Conservation (phyloP, 2,888 invertebrate genomes). For the Caenorhabditis sp. region DNA sequence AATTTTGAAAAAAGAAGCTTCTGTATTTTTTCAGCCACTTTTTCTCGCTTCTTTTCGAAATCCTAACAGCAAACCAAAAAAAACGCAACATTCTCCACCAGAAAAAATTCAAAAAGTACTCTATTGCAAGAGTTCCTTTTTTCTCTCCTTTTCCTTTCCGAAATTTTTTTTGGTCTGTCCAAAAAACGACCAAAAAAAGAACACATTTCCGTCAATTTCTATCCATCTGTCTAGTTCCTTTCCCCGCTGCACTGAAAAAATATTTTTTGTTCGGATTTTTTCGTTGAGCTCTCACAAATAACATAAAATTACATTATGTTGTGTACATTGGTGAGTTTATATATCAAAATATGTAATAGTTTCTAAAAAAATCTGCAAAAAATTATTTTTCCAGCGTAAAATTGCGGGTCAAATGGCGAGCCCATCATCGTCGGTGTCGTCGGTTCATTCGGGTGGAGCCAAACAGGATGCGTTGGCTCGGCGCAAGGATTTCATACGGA, state of each 20-base stretch:
- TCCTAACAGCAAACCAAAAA: no score
- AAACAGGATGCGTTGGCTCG: slow-evolving; percentile 88
- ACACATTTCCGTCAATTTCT: slow-evolving; percentile 1
- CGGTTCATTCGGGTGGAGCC: slow-evolving; percentile 48
- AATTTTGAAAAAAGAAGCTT: no score
- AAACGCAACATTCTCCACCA: no score
- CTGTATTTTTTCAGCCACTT: no score
- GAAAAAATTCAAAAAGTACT: no score
- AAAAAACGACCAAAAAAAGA: slow-evolving; percentile 2
- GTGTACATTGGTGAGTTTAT: not conserved
- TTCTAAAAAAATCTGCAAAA: not conserved
- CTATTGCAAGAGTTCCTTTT: not conserved
- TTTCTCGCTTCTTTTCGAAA: no score
- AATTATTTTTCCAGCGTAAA: slow-evolving; percentile 37
- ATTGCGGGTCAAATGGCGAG: slow-evolving; percentile 63
- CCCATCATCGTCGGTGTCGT: slow-evolving; percentile 64
- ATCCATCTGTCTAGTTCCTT: not conserved
- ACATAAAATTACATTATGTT: not conserved
- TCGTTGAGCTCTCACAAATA: not conserved
- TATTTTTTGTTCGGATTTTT: not conserved
- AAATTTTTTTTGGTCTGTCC: not conserved
- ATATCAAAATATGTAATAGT: no score
- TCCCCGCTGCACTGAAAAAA: not conserved
- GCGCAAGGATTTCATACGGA: slow-evolving; percentile 82
- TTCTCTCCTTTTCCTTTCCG: not conserved